phyloP scores from a whole-genome alignment of 2,797 vertebrate genomes.

The Lepilemur ruficaudatus region DNA sequence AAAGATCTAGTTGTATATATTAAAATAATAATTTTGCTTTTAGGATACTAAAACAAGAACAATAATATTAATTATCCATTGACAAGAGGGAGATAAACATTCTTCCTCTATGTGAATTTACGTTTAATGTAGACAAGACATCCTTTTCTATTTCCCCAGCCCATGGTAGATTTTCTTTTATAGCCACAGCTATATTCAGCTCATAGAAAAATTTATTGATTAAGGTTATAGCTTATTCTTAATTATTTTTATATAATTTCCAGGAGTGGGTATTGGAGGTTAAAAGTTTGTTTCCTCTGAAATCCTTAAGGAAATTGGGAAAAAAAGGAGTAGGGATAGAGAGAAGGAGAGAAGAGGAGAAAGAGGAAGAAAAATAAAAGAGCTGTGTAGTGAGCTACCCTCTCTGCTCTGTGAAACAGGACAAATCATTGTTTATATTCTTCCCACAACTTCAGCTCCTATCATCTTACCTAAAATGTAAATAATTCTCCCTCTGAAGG shows the following conservation, averaged over 20 bases:
- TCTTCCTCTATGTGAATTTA: not conserved
- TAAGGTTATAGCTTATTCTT: not conserved
- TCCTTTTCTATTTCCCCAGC: not conserved
- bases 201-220: not conserved
- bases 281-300: not conserved
- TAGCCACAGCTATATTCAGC: not conserved
- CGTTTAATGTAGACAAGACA: not conserved
- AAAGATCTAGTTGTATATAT: not conserved
- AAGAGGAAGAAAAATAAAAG: not conserved
- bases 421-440: not conserved
- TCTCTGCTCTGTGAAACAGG: rapidly evolving
- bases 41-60: not conserved
- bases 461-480: not conserved
- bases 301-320: not conserved
- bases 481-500: not conserved
- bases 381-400: not conserved
- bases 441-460: not conserved
- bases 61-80: not conserved
- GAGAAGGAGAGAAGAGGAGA: not conserved
- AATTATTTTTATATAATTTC: not conserved
- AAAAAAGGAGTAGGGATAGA: not conserved
- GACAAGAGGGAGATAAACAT: not conserved
- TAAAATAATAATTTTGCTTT: not conserved
- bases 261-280: not conserved
- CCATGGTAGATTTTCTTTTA: not conserved